Base-by-base conservation (phyloP, 2,888 invertebrate genomes). In the Drosophila borborema region DNA sequence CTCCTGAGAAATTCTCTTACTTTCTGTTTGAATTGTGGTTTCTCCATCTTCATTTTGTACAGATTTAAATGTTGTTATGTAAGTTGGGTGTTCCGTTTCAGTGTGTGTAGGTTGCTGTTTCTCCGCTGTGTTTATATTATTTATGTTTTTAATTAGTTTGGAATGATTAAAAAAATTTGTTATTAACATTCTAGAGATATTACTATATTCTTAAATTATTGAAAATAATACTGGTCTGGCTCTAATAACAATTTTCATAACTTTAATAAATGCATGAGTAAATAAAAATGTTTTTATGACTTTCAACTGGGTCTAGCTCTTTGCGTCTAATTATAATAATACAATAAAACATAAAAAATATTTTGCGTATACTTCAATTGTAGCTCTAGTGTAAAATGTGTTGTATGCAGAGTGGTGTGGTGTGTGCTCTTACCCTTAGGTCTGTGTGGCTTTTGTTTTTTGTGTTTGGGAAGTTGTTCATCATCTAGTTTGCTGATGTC, bases 41-140 rank as follows among this genome's bases (percentile, higher is more conserved):
- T 92, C 90, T 64, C 92, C 91, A 63, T 92, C 91, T 74, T 93
- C 92, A 67, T 91, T 91, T 89, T 92, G 91, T 82, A 90, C 86
- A 65, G 93, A 92, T 83, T 93, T 92, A 76, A 94, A 94, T 76
- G 93, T 92, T 76, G 91, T 92, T 74, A 93, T 91, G 81, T 92
- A 92, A 64, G 92, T 89, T 69, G 93, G 92, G 80, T 92, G 92
- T 91, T 93, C 92, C 81, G 90, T 89, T 74, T 91, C 85, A 74
- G 77, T 82, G 80, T 91, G 80, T 83, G 91, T 82, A 23, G 80
- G 78, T 68, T 83, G 80, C 62, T 80, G 78, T 80, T 88, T 90
- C 66, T 91, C 92, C 86, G 85, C 90, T 91, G 77, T 74, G 55
- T 78, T 75, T 51, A 46, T 80, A 79, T 70, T 72, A 54, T 49